Conservation (phyloP, 2,113 vertebrate species). For the Prunella fulvescens region DNA sequence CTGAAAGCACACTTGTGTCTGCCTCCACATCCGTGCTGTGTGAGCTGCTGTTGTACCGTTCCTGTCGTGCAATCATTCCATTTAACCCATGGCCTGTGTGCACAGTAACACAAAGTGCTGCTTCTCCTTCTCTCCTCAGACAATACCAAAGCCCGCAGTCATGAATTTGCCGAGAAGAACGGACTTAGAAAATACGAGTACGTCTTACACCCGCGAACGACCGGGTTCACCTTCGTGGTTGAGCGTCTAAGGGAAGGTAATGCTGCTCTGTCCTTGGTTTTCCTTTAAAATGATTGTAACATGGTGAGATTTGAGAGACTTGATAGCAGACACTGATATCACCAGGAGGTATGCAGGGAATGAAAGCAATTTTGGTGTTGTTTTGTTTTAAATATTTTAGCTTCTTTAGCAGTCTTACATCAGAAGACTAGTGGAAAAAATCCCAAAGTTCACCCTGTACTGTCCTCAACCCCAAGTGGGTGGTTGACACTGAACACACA, state of each 20-base stretch:
- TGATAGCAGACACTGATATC: background rate
- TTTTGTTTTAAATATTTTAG: background rate
- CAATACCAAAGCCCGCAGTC: constrained; percentile 86
- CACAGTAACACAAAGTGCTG: background rate
- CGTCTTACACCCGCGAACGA: constrained; percentile 92
- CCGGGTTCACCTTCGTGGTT: constrained; percentile 95
- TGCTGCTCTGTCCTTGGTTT: background rate
- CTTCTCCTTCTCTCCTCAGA: constrained; percentile 70
- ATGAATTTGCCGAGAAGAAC: constrained; percentile 87
- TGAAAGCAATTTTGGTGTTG: background rate
- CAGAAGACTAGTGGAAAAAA: background rate
- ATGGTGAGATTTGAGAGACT: background rate
- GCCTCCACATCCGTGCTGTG: background rate
- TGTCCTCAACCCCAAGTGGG: rapidly evolving
- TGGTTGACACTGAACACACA: background rate
- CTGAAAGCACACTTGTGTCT: background rate
- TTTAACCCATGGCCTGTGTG: background rate
- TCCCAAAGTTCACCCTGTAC: background rate
- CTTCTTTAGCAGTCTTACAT: background rate
- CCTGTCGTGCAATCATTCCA: background rate
- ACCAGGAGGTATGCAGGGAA: background rate
- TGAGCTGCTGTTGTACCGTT: background rate
- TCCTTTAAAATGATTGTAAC: background rate
- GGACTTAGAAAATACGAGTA: constrained; percentile 86
- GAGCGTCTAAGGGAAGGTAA: constrained; percentile 89